Base-by-base conservation (phyloP, 2,888 invertebrate species). In the Acleris cristana region DNA sequence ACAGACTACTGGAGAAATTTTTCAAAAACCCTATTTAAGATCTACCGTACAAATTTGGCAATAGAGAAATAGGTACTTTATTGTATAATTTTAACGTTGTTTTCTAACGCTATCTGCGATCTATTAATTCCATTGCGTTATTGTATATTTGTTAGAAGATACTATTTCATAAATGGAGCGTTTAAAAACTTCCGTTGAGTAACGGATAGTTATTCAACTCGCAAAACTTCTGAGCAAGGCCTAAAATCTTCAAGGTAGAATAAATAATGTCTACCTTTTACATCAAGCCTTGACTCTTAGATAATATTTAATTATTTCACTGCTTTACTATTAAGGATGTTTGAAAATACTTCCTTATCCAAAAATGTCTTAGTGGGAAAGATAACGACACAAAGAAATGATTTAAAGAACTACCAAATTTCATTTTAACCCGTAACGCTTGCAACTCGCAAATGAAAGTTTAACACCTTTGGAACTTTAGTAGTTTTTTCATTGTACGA, bases 21-120 rank as follows among this genome's bases (percentile, higher is more conserved):
- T 85, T 83, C 82, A 82, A 89, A 89, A 88, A 85, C 81, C 75
- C 76, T 79, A 78, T 83, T 82, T 80, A 73, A 82, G 77, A 78
- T 74, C 86, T 91, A 91, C 85, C 79, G 81, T 88, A 89, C 81
- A 88, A 89, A 86, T 87, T 88, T 89, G 90, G 88, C 87, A 87
- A 85, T 88, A 87, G 85, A 84, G 85, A 87, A 84, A 84, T 84
- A 76, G 65, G 74, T 73, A 77, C 73, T 66, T 75, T 76, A 81
- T 83, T 87, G 88, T 85, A 85, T 85, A 83, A 83, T 83, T 83
- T 84, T 81, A 79, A 75, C 76, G 78, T 87, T 83, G 82, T 77
- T 86, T 85, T 76, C 83, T 88, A 86, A 86, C 80, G 71, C 71
- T 79, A 79, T 78, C 76, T 73, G 86, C 84, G 86, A 88, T 85